phyloP scores from a whole-genome alignment of 1,140 invertebrate genomes.

The Drosophila dunni region DNA sequence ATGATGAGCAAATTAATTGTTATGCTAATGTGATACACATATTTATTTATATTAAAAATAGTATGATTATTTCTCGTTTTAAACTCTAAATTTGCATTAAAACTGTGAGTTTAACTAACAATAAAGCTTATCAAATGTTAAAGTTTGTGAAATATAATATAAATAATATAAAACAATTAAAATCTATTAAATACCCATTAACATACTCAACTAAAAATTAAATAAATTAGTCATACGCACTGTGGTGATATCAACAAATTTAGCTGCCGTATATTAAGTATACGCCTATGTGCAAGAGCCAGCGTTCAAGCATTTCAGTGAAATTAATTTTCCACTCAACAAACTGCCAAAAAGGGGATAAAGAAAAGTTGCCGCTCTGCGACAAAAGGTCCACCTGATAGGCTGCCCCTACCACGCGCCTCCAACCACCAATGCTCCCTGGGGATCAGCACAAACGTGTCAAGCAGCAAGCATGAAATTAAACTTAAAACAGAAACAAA shows the following conservation, averaged over 20 bases:
- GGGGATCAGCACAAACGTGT: conserved; percentile 29
- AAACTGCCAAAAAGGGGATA: conserved; percentile 53
- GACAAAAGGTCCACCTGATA: conserved; percentile 19
- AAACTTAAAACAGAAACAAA: conserved; percentile 52
- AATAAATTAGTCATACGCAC: neutral
- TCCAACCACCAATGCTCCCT: neutral
- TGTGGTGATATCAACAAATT: conserved; percentile 1
- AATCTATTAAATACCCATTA: no score
- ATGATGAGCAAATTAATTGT: neutral
- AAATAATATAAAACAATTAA: no score
- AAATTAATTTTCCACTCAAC: conserved; percentile 61
- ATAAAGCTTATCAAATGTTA: neutral
- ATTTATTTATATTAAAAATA: neutral
- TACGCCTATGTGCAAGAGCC: neutral
- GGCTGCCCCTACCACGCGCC: neutral
- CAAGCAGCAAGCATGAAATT: conserved; percentile 61
- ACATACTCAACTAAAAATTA: no score
- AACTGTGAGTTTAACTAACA: neutral
- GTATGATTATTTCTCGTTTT: no score
- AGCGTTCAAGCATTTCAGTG: conserved; percentile 22
- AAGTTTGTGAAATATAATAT: no score
- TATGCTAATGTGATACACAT: no score
- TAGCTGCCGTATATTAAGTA: neutral
- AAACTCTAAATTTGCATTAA: neutral
- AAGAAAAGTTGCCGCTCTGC: conserved; percentile 47